A percentile compares a stretch with the other conserved stretches of the same genome.
Conservation (phyloP, 2,113 vertebrate genomes). For the Gymnogyps californianus region DNA sequence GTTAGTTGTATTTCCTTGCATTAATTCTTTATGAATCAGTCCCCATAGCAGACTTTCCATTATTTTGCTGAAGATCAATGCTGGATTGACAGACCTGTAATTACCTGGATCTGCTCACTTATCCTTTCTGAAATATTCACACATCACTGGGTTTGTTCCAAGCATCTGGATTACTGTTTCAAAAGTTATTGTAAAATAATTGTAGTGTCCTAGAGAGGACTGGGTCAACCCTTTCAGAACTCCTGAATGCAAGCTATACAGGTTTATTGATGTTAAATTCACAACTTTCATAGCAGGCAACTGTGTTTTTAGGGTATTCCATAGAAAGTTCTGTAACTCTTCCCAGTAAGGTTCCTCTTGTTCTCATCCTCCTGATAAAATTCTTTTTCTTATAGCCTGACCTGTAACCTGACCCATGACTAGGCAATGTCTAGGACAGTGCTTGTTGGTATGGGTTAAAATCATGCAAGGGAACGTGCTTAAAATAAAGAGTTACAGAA, state of each 20-base stretch:
- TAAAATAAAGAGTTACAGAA: background rate
- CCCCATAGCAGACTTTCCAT: background rate
- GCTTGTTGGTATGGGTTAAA: background rate
- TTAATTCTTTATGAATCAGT: constrained; percentile 8
- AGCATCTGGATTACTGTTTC: background rate
- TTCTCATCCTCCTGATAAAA: background rate
- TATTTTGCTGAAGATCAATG: background rate
- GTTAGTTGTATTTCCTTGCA: background rate
- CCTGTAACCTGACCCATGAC: background rate
- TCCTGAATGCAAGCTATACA: background rate
- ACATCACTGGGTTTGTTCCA: background rate
- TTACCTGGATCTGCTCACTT: background rate
- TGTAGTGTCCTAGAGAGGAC: background rate
- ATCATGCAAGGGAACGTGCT: background rate
- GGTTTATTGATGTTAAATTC: background rate
- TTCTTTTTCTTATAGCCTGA: background rate
- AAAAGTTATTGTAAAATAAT: background rate
- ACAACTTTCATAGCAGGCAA: background rate
- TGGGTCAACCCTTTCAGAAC: background rate
- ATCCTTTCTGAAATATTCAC: background rate
- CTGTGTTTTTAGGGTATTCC: background rate
- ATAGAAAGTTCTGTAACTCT: background rate
- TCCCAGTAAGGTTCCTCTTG: background rate
- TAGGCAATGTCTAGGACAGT: background rate
- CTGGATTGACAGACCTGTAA: background rate